Evolutionary conservation across 1,140 invertebrate species (phyloP), one percentile per base, ranked within the genome.

Genomic region (Pachyrhynchus sulphureomaculatus): DNA sequence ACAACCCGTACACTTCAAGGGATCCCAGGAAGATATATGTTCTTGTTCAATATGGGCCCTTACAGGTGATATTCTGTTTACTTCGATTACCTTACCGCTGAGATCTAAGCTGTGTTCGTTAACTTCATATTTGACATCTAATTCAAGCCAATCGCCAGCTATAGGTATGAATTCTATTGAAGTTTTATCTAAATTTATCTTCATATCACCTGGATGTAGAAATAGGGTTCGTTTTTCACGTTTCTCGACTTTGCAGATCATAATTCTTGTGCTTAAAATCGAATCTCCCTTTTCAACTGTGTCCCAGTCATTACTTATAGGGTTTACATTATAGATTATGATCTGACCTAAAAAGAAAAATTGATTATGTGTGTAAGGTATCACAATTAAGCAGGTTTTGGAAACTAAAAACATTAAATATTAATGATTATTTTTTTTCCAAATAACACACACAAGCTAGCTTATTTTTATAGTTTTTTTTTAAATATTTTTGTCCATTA

Each of bases 91-190:
- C 74, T 85, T 70, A 29, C 81, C 82, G 41, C 65, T 65, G 6
- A 78, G 66, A 72, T 83, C 76, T 1, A 68, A 32, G n/a, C 77
- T 76, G 18, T 78, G 67, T 57, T 79, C 78, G 72, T 84, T 72
- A n/a, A 83, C 66, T 68, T 84, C 79, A 10, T 83, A 77, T 45
- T 80, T 74, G 18, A 80, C 81, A 29, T 80, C 79, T n/a, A 88
- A 54, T 66, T 81, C 77, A 9, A 88, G 42, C 83, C 84, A 87
- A 71, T 88, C 87, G 4, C 87, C 86, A 68, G 82, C 74, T 10
- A 83, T 66, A 2, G 82, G 82, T 23, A 81, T 64, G 66, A 83
- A 82, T 34, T 80, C 71, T 32, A 77, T 70, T 32, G 71, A 45
- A 6, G 72, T 55, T 44, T 59, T 57, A 55, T 77, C 68, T 23